phyloP scores from a whole-genome alignment of 2,888 invertebrate genomes.

The Philereme vetulata region DNA sequence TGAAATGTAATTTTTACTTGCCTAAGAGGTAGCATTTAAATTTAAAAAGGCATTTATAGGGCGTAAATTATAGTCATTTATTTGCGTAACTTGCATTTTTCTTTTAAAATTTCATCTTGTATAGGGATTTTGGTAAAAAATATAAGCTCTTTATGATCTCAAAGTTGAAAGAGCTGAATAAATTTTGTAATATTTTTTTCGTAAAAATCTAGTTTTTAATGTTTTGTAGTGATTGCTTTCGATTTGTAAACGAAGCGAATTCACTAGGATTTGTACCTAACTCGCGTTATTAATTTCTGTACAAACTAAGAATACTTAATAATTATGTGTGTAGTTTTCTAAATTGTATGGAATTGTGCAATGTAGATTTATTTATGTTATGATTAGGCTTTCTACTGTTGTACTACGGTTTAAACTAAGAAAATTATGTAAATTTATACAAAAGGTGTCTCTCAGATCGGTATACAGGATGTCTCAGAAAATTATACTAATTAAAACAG shows the following conservation, averaged over 20 bases:
- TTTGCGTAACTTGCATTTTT: slow-evolving; percentile 6
- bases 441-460: neutral
- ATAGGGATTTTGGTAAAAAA: slow-evolving; percentile 13
- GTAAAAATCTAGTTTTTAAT: slow-evolving; percentile 21
- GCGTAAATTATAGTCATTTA: neutral
- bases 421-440: neutral
- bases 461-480: neutral
- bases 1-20: slow-evolving; percentile 16
- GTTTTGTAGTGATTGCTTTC: slow-evolving; percentile 2
- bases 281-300: slow-evolving; percentile 14
- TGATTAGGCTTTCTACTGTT: neutral
- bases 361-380: slow-evolving; percentile 54
- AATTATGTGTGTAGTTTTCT: slow-evolving; percentile 28
- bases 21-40: slow-evolving; percentile 30
- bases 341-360: slow-evolving; percentile 66
- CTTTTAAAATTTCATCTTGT: slow-evolving; percentile 17
- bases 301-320: slow-evolving; percentile 21
- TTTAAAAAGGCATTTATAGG: slow-evolving; percentile 25
- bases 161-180: slow-evolving; percentile 24
- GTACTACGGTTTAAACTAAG: neutral
- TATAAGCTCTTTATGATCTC: slow-evolving; percentile 30
- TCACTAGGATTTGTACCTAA: slow-evolving; percentile 1
- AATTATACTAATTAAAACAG: neutral
- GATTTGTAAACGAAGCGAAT: neutral
- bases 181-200: slow-evolving; percentile 27